Conservation (phyloP, 2,113 vertebrate genomes). For the Colinus virginianus region DNA sequence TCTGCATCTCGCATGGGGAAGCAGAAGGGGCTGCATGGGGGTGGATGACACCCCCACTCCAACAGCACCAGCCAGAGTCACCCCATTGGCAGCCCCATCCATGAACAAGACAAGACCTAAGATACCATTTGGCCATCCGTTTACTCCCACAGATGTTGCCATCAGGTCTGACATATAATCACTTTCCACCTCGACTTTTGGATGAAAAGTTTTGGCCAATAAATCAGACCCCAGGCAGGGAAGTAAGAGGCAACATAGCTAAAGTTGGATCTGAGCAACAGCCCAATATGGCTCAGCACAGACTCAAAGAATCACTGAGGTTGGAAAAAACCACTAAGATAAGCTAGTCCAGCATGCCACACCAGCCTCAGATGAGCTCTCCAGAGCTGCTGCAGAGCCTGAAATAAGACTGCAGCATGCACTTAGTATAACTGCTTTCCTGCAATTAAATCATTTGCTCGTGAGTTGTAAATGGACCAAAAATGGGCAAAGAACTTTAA, state of each 20-base stretch:
- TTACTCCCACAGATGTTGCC: not conserved
- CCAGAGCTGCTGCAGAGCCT: not conserved
- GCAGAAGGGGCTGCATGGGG: not conserved
- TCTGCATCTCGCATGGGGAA: not conserved
- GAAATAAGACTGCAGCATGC: not conserved
- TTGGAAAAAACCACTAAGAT: too few relatives aligned
- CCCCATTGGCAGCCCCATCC: fast-evolving
- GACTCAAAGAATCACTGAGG: too few relatives aligned
- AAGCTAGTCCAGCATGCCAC: not conserved
- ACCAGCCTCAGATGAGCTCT: not conserved
- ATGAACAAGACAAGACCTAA: not conserved
- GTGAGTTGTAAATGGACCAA: not conserved
- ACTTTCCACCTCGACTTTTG: not conserved
- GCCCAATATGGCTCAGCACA: too few relatives aligned
- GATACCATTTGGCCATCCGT: not conserved
- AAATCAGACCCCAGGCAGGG: not conserved
- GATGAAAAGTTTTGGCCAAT: fast-evolving
- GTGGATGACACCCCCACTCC: fast-evolving
- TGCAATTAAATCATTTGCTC: constrained; percentile 32
- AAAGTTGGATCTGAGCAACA: not conserved
- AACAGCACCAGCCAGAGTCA: not conserved
- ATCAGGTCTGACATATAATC: not conserved
- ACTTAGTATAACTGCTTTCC: not conserved
- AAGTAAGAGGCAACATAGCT: not conserved
- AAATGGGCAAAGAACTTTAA: not conserved